These are phyloP conservation scores for Phengaris arion DNA, from an alignment of 2,888 invertebrate species.

Conservation along the genomic window DNA sequence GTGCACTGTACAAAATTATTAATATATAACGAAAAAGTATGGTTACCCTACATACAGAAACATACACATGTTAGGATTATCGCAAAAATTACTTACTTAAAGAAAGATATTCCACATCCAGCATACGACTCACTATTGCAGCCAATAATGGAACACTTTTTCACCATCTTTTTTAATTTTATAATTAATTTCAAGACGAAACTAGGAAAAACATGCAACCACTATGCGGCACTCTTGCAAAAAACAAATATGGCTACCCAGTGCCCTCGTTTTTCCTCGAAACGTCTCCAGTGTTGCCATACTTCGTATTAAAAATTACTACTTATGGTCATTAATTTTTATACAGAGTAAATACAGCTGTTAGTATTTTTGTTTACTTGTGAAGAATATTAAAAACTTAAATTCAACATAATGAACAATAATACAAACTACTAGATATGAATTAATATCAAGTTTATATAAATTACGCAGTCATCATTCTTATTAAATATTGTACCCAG, in stretches of 20 bases:
- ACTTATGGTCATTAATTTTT: constrained; percentile 3
- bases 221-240: no score
- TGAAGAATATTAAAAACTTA: neutral
- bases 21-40: constrained; percentile 1
- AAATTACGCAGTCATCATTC: neutral
- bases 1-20: constrained; percentile 8
- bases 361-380: constrained; percentile 5
- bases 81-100: constrained; percentile 7
- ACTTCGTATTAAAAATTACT: constrained; percentile 13
- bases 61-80: neutral
- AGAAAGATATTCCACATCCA: constrained; percentile 3
- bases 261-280: neutral
- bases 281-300: neutral
- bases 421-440: neutral
- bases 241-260: constrained; percentile 1
- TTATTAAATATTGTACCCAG: neutral
- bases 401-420: constrained; percentile 8
- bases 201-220: neutral
- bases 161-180: constrained; percentile 8
- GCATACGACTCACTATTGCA: constrained; percentile 1
- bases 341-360: constrained; percentile 8
- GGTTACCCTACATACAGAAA: neutral
- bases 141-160: neutral
- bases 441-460: constrained; percentile 6
- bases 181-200: constrained; percentile 2